Percentiles rank a stretch among this genome's conserved stretches.
Evolutionary conservation across 2,797 vertebrate species (phyloP).

Genomic region (Pangasius macronema): DNA sequence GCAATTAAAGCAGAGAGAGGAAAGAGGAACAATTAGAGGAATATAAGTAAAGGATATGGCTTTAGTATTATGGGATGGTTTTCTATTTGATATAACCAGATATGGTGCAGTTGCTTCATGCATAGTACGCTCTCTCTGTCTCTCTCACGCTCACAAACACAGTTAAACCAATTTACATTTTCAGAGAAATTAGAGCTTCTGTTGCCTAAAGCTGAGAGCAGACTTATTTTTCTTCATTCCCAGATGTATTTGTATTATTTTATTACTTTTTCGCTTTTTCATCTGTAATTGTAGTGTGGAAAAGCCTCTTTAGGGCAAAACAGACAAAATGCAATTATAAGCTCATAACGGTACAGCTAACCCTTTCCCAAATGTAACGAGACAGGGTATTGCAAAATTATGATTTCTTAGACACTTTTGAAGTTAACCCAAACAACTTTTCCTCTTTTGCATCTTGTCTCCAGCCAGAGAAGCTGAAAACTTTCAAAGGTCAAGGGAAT

Average conservation of each 20-base stretch:
- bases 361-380: conserved; percentile 42
- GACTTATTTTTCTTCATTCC: conserved; percentile 42
- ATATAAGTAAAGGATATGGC: conserved; percentile 39
- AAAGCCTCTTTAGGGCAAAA: conserved; percentile 54
- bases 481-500: neutral
- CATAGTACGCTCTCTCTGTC: neutral
- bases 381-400: conserved; percentile 35
- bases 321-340: conserved; percentile 56
- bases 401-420: conserved; percentile 21
- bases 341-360: conserved; percentile 47
- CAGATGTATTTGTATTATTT: conserved; percentile 38
- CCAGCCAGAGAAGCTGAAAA: neutral
- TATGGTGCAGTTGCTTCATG: neutral
- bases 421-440: conserved; percentile 27
- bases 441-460: conserved; percentile 8
- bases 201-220: conserved; percentile 50
- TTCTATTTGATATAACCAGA: conserved; percentile 41
- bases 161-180: conserved; percentile 57
- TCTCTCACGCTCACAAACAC: neutral
- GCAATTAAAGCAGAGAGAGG: conserved; percentile 65
- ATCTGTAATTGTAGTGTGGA: conserved; percentile 55
- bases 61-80: conserved; percentile 49
- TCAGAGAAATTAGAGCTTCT: conserved; percentile 51
- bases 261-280: conserved; percentile 57
- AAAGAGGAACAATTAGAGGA: conserved; percentile 41